phyloP scores from a whole-genome alignment of 2,888 invertebrate genomes.

The Hetaerina titia region DNA sequence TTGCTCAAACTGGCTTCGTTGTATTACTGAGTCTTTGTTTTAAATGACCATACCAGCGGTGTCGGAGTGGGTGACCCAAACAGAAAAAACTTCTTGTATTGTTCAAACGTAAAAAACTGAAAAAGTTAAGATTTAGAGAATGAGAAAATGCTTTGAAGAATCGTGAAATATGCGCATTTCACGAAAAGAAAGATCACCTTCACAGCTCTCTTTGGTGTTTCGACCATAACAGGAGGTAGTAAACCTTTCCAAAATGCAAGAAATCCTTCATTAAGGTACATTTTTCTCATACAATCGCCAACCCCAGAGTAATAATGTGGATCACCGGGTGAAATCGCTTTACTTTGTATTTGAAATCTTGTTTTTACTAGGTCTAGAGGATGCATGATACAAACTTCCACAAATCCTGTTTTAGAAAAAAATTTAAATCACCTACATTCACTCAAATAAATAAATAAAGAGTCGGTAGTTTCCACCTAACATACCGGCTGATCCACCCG shows the following conservation, averaged over 20 bases:
- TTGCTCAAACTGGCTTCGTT: background rate
- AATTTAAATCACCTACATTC: background rate
- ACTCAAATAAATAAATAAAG: background rate
- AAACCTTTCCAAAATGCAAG: constrained; percentile 96
- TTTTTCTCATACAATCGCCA: constrained; percentile 92
- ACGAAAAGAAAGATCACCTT: constrained; percentile 78
- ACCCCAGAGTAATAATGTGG: constrained; percentile 85
- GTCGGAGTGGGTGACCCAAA: constrained; percentile 88
- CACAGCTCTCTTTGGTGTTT: constrained; percentile 96
- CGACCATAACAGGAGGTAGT: constrained; percentile 93
- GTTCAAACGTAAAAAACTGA: constrained; percentile 94
- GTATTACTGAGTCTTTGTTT: background rate
- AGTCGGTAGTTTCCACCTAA: constrained; percentile 11
- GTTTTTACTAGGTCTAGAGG: constrained; percentile 97
- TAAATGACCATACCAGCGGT: constrained; percentile 83
- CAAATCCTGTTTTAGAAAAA: constrained; percentile 81
- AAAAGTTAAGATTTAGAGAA: constrained; percentile 73
- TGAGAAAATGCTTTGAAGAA: constrained; percentile 44
- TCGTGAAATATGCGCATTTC: background rate
- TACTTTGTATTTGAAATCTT: constrained; percentile 87
- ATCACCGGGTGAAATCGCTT: constrained; percentile 75
- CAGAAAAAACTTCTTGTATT: constrained; percentile 91
- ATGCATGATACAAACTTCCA: constrained; percentile 98
- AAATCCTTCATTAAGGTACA: constrained; percentile 91
- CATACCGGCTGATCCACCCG: constrained; percentile 92